Conservation (phyloP, 2,113 vertebrate genomes). For the Euleptes europaea region DNA sequence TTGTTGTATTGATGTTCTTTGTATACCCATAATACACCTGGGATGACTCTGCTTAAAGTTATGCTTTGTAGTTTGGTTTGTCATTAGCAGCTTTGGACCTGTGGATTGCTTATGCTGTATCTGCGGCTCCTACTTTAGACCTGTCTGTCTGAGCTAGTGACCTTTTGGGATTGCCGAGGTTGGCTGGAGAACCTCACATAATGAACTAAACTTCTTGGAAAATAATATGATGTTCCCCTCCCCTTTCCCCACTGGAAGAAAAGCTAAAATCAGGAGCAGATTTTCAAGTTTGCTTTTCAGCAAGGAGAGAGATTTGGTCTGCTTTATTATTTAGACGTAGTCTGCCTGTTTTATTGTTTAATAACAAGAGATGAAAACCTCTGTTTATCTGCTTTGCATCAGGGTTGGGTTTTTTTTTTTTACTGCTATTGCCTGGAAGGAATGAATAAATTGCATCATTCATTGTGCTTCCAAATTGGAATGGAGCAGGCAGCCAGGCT, state of each 20-base stretch:
- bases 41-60: too few relatives aligned
- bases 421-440: not conserved
- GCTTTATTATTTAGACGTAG: constrained; percentile 22
- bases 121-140: too few relatives aligned
- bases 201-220: not conserved
- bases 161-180: too few relatives aligned
- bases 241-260: not conserved
- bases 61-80: too few relatives aligned
- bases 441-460: not conserved
- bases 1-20: too few relatives aligned
- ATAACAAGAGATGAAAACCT: constrained; percentile 1
- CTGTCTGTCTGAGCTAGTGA: too few relatives aligned
- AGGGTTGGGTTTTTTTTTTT: not conserved
- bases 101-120: too few relatives aligned
- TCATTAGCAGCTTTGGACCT: too few relatives aligned
- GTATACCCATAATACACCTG: too few relatives aligned
- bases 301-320: not conserved
- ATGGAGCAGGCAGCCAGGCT: not conserved
- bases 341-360: constrained; percentile 7
- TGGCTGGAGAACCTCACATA: too few relatives aligned
- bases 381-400: constrained; percentile 15
- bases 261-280: not conserved
- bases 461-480: constrained; percentile 7
- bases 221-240: not conserved
- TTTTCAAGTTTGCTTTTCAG: constrained; percentile 1